A percentile compares a stretch with the other conserved stretches of the same genome.
These are phyloP conservation scores for Neoaliturus tenellus DNA, from an alignment of 2,888 invertebrate genomes.

Conservation along the genomic window DNA sequence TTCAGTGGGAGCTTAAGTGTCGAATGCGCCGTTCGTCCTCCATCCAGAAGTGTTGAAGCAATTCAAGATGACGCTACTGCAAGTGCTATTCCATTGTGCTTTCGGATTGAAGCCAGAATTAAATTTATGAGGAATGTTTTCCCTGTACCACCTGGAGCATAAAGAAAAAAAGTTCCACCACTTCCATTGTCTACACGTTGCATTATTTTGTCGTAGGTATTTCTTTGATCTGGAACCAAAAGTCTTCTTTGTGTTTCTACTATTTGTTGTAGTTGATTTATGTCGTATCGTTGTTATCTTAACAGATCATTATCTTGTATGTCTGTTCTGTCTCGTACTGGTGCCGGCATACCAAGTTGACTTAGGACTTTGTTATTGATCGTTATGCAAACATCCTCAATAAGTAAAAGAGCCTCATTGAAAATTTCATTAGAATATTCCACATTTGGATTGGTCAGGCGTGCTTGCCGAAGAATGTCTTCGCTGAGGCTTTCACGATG, in stretches of 20 bases:
- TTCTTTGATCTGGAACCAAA: conserved; percentile 64
- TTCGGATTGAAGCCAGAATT: conserved; percentile 46
- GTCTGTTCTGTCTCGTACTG: conserved; percentile 67
- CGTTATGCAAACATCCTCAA: conserved; percentile 66
- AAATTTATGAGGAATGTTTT: conserved; percentile 20
- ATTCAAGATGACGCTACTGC: conserved; percentile 14
- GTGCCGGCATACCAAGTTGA: conserved; percentile 67
- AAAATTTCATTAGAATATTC: conserved; percentile 57
- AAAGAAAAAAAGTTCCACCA: conserved; percentile 56
- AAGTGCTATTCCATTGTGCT: background rate
- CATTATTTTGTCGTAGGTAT: conserved; percentile 67
- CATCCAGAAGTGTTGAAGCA: background rate
- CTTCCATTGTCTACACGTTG: conserved; percentile 62
- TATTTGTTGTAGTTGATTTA: conserved; percentile 60
- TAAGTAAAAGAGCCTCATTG: conserved; percentile 67
- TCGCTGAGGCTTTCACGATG: conserved; percentile 66
- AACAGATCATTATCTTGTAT: conserved; percentile 61
- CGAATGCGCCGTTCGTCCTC: background rate
- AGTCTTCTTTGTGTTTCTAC: conserved; percentile 61
- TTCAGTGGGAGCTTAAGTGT: background rate
- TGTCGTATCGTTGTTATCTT: conserved; percentile 54
- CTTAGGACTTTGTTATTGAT: conserved; percentile 63
- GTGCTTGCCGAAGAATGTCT: conserved; percentile 61
- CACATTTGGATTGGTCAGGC: conserved; percentile 29
- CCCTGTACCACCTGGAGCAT: conserved; percentile 62